Base-by-base conservation (phyloP, 2,888 invertebrate genomes). In the Pristionchus japonicus region DNA sequence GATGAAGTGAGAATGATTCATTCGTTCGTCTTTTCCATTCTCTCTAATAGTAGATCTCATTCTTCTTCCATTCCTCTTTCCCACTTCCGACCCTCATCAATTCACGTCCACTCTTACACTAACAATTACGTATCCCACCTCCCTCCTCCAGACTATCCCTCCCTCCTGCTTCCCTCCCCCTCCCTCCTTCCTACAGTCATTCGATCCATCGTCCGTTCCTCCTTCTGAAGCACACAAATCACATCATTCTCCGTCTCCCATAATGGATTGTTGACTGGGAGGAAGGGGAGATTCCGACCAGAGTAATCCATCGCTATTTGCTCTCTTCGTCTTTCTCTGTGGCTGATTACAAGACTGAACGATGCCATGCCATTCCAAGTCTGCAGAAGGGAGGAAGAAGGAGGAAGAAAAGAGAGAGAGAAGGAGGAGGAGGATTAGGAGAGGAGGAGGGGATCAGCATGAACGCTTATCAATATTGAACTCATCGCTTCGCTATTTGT, bases 251-350 rank as follows among this genome's bases (percentile, higher is more conserved):
- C 47, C 15, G 7, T 43, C 77, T 43, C 70, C 74, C 77, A 77
- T 77, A 43, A 47, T 77, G 77, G 77, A 77, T 77, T 77, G 77
- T 77, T 77, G 77, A 77, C 77, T 47, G 40, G 43, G 74, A 3
- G 74, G 23, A 57, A 57, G n/a, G 4, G 27, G 34, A 23, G 77
- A 77, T 77, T 77, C 43, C 47, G 43, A 77, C n/a, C n/a, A 77
- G 43, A 77, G 77, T 77, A 77, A 77, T 77, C 77, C 77, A 77
- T 47, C 27, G 27, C 43, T 77, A 77, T 47, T 47, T 77, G 43
- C 27, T 40, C 43, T 27, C 43, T 23, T 77, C 77, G 20, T 77
- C 77, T 70, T 67, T 70, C 70, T 70, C 70, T 77, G 77, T 9
- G 43, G 43, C 17, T 77, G 40, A 43, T 77, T 77, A 77, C 43